Conservation (phyloP, 2,797 vertebrate species). For the Glyptemys insculpta region DNA sequence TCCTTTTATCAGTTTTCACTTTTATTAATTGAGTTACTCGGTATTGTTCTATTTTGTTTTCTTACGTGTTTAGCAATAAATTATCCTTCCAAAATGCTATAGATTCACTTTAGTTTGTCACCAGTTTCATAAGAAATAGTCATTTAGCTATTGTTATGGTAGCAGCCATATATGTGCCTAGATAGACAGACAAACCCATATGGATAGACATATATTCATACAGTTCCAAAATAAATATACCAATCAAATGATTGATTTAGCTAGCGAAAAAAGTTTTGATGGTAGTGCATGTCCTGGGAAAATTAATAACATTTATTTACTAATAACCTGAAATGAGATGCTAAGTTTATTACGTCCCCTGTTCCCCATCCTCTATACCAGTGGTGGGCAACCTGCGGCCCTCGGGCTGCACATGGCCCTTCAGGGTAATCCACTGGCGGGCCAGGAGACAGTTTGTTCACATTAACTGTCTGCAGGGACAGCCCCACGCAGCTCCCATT, state of each 20-base stretch:
- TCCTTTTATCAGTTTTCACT: not conserved
- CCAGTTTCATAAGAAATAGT: not conserved
- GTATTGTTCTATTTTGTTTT: not conserved
- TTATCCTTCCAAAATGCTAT: not conserved
- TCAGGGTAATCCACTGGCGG: too few species aligned
- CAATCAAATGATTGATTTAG: not conserved
- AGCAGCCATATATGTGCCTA: not conserved
- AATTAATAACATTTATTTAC: not conserved
- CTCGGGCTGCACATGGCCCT: too few species aligned
- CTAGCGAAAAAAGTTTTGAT: not conserved
- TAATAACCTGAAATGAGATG: not conserved
- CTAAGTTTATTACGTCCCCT: not conserved
- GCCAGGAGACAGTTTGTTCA: too few species aligned
- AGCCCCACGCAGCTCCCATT: too few species aligned
- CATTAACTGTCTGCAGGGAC: too few species aligned
- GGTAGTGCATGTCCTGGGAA: not conserved
- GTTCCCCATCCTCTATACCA: not conserved
- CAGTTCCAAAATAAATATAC: too few species aligned
- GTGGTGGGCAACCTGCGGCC: too few species aligned
- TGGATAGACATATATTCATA: not conserved
- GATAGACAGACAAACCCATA: not conserved
- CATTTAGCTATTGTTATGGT: too few species aligned
- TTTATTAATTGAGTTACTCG: accelerated
- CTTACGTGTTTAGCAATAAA: not conserved
- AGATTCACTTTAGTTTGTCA: not conserved